Conservation (phyloP, 2,113 vertebrate species). For the Atherinomorus stipes region DNA sequence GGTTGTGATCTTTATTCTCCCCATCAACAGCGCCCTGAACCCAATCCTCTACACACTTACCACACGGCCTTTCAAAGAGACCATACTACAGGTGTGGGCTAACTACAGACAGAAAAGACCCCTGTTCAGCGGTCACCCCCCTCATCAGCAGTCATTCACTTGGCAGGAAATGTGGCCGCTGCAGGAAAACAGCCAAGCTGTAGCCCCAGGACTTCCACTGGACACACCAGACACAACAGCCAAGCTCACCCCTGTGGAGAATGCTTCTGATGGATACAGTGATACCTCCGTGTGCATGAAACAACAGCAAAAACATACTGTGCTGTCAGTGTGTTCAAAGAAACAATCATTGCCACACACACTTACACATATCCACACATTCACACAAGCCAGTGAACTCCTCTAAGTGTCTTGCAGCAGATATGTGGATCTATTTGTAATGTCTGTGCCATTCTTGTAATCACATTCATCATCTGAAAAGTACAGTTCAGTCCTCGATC, state of each 20-base stretch:
- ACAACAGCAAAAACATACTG: constrained; percentile 24
- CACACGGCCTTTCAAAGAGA: constrained; percentile 97
- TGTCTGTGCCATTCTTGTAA: constrained; percentile 8
- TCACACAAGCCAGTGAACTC: constrained; percentile 35
- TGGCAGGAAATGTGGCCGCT: constrained; percentile 94
- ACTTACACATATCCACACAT: constrained; percentile 1
- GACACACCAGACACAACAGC: constrained; percentile 60
- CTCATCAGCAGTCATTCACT: constrained; percentile 86
- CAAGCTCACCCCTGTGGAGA: constrained; percentile 63
- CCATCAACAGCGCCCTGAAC: constrained; percentile 97
- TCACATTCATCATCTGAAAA: not conserved
- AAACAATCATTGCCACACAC: constrained; percentile 19
- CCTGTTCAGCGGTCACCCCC: constrained; percentile 78
- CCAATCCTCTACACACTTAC: constrained; percentile 98
- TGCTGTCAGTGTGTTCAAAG: constrained; percentile 42
- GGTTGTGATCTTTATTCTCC: constrained; percentile 98
- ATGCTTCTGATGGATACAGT: constrained; percentile 20
- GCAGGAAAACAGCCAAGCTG: constrained; percentile 81
- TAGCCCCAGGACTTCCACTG: constrained; percentile 71
- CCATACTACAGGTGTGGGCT: constrained; percentile 91
- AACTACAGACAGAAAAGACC: constrained; percentile 90
- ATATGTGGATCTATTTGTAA: not conserved
- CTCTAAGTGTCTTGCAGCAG: constrained; percentile 9
- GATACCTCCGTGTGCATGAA: constrained; percentile 28
- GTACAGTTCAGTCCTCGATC: not conserved